Conservation (phyloP, 1,140 invertebrate genomes). For the Apis dorsata region DNA sequence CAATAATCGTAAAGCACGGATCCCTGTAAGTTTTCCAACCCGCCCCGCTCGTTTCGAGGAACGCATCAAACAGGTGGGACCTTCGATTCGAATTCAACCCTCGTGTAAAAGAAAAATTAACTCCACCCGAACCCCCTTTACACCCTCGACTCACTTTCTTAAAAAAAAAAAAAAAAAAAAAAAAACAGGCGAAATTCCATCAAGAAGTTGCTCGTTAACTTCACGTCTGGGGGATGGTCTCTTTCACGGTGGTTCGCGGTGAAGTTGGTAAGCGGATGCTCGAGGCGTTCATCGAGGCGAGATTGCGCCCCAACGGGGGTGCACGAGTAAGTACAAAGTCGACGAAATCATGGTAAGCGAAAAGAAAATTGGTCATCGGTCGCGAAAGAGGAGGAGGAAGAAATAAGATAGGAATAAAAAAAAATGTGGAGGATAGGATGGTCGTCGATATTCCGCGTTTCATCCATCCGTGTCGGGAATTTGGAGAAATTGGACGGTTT, state of each 20-base stretch:
- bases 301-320: not conserved
- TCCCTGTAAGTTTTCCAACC: not conserved
- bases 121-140: too few relatives aligned
- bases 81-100: not conserved
- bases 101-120: not conserved
- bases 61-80: not conserved
- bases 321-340: not conserved
- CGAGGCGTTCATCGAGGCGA: conserved; percentile 1
- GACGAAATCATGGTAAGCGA: not conserved
- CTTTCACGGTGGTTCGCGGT: not conserved
- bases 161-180: not conserved
- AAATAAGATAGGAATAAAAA: not conserved
- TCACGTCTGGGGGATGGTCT: too few relatives aligned
- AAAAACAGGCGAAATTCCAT: conserved; percentile 10
- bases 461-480: conserved; percentile 38
- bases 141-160: not conserved
- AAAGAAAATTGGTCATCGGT: not conserved
- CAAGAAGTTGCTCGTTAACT: conserved; percentile 9
- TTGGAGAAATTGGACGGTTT: conserved; percentile 59
- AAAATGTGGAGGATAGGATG: not conserved
- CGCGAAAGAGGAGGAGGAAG: not conserved
- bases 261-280: not conserved
- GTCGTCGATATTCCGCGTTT: not conserved
- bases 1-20: conserved; percentile 10
- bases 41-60: not conserved